Base-by-base conservation (phyloP, 2,888 invertebrate genomes). In the Muscina levida region DNA sequence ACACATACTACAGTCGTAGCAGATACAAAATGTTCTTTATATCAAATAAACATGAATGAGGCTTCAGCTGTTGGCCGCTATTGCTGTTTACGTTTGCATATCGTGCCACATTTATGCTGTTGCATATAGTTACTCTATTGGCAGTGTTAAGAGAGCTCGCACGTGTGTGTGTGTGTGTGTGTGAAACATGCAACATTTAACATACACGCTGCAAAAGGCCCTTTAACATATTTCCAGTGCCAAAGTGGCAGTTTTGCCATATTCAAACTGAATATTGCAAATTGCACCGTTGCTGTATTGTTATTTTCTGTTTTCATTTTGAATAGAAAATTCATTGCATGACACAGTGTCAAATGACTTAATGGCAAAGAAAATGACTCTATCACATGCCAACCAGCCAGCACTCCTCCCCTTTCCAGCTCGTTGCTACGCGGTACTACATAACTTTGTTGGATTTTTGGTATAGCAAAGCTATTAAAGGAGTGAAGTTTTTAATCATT, bases 291-390 rank as follows among this genome's bases (percentile, higher is more conserved):
- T 59, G n/a, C n/a, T 46, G 46, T 19, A 3, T 15, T 66, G 42
- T 53, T 71, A 26, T 66, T 37, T 17, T 71, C 42, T 15, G 13
- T 31, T 78, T 56, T 42, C 22, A 10, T 42, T 70, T 62, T 51
- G 37, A n/a, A 48, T 62, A 46, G 17, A 71, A 74, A 31, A 31
- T 31, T 31, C 72, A 56, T 82, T 81, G 82, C 83, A 79, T 74
- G 84, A 82, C 83, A 82, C 76, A 75, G 83, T 84, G 82, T 79
- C 84, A 85, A 85, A 83, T 83, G 79, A 70, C 72, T 77, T 83
- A 84, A 84, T 82, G 82, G 73, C 74, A 80, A 68, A 79, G 82
- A 78, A 84, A 85, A 85, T 84, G 81, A 84, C 83, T 83, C 84
- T 81, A 84, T 79, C 77, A 77, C 82, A 82, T 82, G 82, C 82